Evolutionary conservation across 2,888 invertebrate genomes (phyloP), one percentile per base, ranked within the genome.

Genomic region (Luperina testacea): DNA sequence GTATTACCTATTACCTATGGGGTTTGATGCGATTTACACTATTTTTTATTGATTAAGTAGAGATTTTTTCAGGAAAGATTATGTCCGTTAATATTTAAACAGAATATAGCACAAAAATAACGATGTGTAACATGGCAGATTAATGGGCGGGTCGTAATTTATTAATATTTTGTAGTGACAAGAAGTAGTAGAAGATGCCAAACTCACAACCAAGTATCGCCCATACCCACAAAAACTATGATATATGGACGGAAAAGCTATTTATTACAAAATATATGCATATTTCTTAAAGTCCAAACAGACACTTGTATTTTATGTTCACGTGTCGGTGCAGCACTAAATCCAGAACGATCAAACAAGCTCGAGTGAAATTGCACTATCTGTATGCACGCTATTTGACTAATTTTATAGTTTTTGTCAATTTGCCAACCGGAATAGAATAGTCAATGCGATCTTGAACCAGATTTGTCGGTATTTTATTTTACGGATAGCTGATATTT

Each of bases 391-490:
- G 80, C 80, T 84, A 85, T 89, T 85, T 82, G 81, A 85, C 81
- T 71, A 85, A 89, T 79, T 81, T 85, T 89, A 88, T 86, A 77
- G 80, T 74, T 86, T 80, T 76, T 88, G 89, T 82, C 84, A 81
- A 82, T 80, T 76, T 87, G 89, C 90, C 89, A 89, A 87, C 83
- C 79, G 80, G 85, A 89, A 88, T 82, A 79, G 77, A 85, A 86
- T 80, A 82, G 78, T 81, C 72, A 75, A 82, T 75, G 77, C 72
- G 73, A 77, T 81, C 75, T 82, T 78, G 79, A 83, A 82, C 73
- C 64, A 59, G 59, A 75, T 68, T 75, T 75, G 38, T 45, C 0
- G 13, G 24, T 69, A 76, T 86, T 78, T 86, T 79, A 80, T 80
- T 76, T 69, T 65, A 72, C 24, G 64, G 57, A 59, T 20, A 69